Evolutionary conservation across 2,797 vertebrate species (phyloP).

Genomic region (Sardinella longiceps): DNA sequence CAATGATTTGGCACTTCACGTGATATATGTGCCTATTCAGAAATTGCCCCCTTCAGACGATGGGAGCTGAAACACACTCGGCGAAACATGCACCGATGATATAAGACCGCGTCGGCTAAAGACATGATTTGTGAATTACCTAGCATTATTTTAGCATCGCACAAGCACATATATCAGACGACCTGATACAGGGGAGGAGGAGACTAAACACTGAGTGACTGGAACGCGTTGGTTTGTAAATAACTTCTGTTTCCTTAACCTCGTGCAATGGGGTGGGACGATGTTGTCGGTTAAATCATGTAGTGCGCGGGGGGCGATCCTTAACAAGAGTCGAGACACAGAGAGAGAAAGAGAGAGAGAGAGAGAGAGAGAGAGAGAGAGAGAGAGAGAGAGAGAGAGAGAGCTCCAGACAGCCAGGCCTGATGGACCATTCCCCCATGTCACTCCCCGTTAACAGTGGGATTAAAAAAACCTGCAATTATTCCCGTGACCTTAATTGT

Average conservation of each 20-base stretch:
- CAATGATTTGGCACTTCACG: slow-evolving; percentile 75
- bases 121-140: slow-evolving; percentile 69
- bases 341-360: background rate
- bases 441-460: slow-evolving; percentile 84
- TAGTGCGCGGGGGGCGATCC: background rate
- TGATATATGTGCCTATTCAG: slow-evolving; percentile 74
- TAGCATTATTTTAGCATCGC: slow-evolving; percentile 65
- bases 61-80: slow-evolving; percentile 57
- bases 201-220: background rate
- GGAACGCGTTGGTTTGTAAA: slow-evolving; percentile 43
- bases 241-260: slow-evolving; percentile 8
- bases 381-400: slow-evolving; percentile 48
- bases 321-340: background rate
- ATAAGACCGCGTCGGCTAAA: slow-evolving; percentile 51
- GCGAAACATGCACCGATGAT: slow-evolving; percentile 54
- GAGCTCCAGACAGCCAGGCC: slow-evolving; percentile 72
- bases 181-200: slow-evolving; percentile 29
- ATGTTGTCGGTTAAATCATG: background rate
- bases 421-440: slow-evolving; percentile 77
- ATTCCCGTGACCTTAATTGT: slow-evolving; percentile 98
- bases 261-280: background rate
- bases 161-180: slow-evolving; percentile 64
- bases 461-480: slow-evolving; percentile 92
- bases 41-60: slow-evolving; percentile 46
- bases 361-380: background rate